These are phyloP conservation scores for Coptodon rendalli DNA, from an alignment of 2,113 vertebrate species.

Conservation along the genomic window DNA sequence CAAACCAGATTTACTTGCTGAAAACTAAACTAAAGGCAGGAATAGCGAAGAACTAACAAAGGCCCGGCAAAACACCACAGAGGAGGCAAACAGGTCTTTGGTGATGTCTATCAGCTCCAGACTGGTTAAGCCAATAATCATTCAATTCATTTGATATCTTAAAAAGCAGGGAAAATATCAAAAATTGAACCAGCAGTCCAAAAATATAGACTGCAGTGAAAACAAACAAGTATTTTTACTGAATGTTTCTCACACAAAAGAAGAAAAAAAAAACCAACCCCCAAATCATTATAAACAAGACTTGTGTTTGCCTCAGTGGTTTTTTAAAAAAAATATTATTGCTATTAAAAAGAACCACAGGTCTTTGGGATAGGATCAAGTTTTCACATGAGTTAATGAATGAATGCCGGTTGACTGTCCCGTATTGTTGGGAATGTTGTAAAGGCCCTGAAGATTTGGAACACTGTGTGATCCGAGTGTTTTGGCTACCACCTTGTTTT, in stretches of 20 bases:
- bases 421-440: background rate
- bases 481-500: background rate
- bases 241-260: background rate
- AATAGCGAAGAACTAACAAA: background rate
- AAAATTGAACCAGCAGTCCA: background rate
- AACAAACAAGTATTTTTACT: background rate
- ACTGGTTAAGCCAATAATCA: background rate
- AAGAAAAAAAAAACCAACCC: accelerated
- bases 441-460: background rate
- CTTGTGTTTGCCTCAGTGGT: background rate
- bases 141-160: background rate
- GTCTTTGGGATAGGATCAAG: background rate
- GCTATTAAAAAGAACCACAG: background rate
- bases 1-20: background rate
- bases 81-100: background rate
- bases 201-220: background rate
- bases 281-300: background rate
- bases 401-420: background rate
- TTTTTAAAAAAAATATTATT: background rate
- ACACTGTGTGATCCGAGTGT: background rate
- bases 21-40: background rate
- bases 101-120: background rate
- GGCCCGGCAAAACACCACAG: background rate
- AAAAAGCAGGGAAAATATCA: background rate
- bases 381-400: background rate